Percentiles rank a stretch among this genome's conserved stretches.
These are phyloP conservation scores for Chitala chitala DNA, from an alignment of 2,113 vertebrate genomes.

Conservation along the genomic window DNA sequence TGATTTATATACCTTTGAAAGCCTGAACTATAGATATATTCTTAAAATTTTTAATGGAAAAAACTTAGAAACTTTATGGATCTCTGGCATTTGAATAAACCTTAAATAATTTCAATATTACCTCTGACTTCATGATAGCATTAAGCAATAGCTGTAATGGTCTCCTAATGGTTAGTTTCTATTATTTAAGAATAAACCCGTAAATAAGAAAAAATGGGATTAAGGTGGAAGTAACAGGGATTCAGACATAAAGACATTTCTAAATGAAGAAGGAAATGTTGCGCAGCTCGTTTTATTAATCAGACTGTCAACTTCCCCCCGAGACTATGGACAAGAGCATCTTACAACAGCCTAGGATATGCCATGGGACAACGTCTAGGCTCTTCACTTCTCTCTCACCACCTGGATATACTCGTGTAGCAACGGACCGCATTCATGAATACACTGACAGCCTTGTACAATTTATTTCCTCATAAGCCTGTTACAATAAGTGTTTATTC, in stretches of 20 bases:
- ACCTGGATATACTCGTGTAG: slow-evolving; percentile 98
- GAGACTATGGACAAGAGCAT: slow-evolving; percentile 96
- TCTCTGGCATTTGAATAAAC: too few species aligned
- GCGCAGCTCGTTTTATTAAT: slow-evolving; percentile 98
- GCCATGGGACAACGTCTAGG: slow-evolving; percentile 76
- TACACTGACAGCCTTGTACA: slow-evolving; percentile 95
- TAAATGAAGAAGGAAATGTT: slow-evolving; percentile 99
- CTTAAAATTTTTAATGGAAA: too few species aligned
- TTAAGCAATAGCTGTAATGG: too few species aligned
- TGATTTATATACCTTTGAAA: too few species aligned
- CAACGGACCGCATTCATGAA: slow-evolving; percentile 96
- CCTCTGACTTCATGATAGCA: too few species aligned
- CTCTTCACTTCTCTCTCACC: slow-evolving; percentile 80
- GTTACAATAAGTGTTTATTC: slow-evolving; percentile 99
- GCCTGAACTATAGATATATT: too few species aligned
- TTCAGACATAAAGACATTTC: slow-evolving; percentile 99
- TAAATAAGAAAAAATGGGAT: too few species aligned
- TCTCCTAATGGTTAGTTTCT: too few species aligned
- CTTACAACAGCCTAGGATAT: slow-evolving; percentile 80
- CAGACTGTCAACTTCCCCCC: slow-evolving; percentile 99
- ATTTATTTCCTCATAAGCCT: slow-evolving; percentile 99
- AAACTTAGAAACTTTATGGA: too few species aligned
- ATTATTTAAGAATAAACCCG: too few species aligned
- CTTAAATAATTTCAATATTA: too few species aligned
- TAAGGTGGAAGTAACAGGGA: slow-evolving; percentile 92